phyloP scores from a whole-genome alignment of 2,797 vertebrate genomes.

The Pangasius sanitwongsei region DNA sequence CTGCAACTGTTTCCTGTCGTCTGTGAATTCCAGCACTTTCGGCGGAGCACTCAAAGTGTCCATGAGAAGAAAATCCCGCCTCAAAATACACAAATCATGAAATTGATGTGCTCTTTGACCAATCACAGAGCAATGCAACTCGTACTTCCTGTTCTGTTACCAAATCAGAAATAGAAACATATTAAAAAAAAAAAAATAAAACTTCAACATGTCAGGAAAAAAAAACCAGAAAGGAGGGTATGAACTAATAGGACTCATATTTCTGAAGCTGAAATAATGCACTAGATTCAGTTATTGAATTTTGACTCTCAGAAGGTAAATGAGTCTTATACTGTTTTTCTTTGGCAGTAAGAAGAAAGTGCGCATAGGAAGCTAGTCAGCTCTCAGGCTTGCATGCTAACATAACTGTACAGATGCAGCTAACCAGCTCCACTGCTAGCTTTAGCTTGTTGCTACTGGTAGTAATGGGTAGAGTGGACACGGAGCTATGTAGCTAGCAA shows the following conservation, averaged over 20 bases:
- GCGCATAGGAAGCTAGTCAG: background rate
- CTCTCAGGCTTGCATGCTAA: constrained; percentile 42
- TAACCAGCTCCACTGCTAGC: constrained; percentile 41
- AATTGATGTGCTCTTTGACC: constrained; percentile 57
- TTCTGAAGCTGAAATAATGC: constrained; percentile 69
- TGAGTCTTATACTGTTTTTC: constrained; percentile 46
- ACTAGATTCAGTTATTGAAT: constrained; percentile 53
- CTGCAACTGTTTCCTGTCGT: too few relatives aligned
- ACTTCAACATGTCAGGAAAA: constrained; percentile 73
- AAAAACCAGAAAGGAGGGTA: constrained; percentile 69
- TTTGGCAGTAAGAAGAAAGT: constrained; percentile 21
- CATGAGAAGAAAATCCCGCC: constrained; percentile 34
- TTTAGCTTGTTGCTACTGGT: constrained; percentile 35
- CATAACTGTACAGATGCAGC: constrained; percentile 47
- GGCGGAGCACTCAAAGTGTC: constrained; percentile 21
- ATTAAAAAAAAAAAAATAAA: constrained; percentile 49
- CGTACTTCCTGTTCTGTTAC: constrained; percentile 63
- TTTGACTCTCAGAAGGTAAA: constrained; percentile 59
- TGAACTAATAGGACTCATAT: constrained; percentile 71
- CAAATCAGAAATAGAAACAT: constrained; percentile 70
- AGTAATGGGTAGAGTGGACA: constrained; percentile 50
- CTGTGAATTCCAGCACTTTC: constrained; percentile 56
- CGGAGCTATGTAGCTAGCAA: constrained; percentile 58
- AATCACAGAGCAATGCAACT: constrained; percentile 58
- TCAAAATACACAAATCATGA: background rate